Percentiles rank a stretch among this genome's conserved stretches.
phyloP scores from a whole-genome alignment of 2,113 vertebrate genomes.

The Haemorhous mexicanus region DNA sequence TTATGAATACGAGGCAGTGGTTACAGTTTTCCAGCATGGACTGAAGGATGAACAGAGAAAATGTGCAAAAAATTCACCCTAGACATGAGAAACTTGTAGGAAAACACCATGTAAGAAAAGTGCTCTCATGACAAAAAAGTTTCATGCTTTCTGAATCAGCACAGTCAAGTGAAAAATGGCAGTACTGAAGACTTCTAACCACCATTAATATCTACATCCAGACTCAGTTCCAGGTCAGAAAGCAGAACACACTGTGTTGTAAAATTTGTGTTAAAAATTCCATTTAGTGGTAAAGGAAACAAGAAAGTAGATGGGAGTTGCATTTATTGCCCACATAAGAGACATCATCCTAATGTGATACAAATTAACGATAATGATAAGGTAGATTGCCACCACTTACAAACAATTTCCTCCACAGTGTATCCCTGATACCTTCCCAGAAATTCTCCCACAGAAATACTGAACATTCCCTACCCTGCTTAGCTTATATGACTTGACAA shows the following conservation, averaged over 20 bases:
- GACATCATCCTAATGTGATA: not conserved
- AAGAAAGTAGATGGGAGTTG: not conserved
- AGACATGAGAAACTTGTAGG: not conserved
- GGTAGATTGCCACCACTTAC: constrained; percentile 5
- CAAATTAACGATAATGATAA: not conserved
- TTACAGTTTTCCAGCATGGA: not conserved
- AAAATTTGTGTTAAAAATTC: not conserved
- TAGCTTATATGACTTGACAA: not conserved
- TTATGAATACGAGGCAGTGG: rapidly evolving
- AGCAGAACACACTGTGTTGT: not conserved
- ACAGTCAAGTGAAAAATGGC: not conserved
- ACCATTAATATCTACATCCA: not conserved
- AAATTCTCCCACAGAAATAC: not conserved
- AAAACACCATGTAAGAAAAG: not conserved
- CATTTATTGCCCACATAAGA: not conserved
- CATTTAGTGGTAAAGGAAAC: not conserved
- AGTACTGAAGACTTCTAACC: not conserved
- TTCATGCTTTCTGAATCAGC: not conserved
- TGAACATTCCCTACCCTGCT: not conserved
- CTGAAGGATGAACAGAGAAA: not conserved
- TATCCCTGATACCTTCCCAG: not conserved
- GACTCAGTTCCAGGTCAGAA: not conserved
- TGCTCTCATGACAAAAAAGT: not conserved
- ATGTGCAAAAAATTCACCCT: not conserved
- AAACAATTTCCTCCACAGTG: not conserved